phyloP scores from a whole-genome alignment of 2,888 invertebrate species.

The Epistrophe grossulariae region DNA sequence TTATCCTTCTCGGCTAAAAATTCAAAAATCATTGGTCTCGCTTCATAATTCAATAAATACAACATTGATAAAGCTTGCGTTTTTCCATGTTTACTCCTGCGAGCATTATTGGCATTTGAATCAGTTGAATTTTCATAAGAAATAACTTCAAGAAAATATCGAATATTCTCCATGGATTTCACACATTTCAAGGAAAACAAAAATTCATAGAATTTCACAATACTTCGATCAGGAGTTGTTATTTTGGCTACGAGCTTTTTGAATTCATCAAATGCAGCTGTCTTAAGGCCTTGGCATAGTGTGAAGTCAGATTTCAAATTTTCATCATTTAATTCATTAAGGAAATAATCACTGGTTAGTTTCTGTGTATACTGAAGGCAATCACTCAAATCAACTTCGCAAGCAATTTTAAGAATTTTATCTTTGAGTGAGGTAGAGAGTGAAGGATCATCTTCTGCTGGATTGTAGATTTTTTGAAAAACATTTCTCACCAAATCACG shows the following conservation, averaged over 20 bases:
- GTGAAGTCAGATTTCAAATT: slow-evolving; percentile 77
- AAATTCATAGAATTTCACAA: slow-evolving; percentile 79
- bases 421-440: slow-evolving; percentile 69
- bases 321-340: slow-evolving; percentile 76
- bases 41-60: slow-evolving; percentile 78
- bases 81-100: slow-evolving; percentile 77
- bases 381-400: slow-evolving; percentile 79
- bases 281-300: slow-evolving; percentile 79
- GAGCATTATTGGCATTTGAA: slow-evolving; percentile 74
- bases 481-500: slow-evolving; percentile 78
- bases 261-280: slow-evolving; percentile 79
- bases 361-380: slow-evolving; percentile 79
- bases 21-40: slow-evolving; percentile 76
- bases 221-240: slow-evolving; percentile 70
- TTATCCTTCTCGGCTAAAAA: not conserved
- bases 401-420: slow-evolving; percentile 79
- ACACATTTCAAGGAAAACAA: slow-evolving; percentile 80
- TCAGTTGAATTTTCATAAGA: slow-evolving; percentile 79
- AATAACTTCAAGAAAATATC: slow-evolving; percentile 78
- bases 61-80: slow-evolving; percentile 79
- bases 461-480: slow-evolving; percentile 77
- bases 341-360: slow-evolving; percentile 78
- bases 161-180: slow-evolving; percentile 78
- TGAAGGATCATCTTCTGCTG: slow-evolving; percentile 15
- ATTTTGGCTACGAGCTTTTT: slow-evolving; percentile 77